Evolutionary conservation across 2,888 invertebrate species (phyloP).

Genomic region (Cartodere bifasciata): DNA sequence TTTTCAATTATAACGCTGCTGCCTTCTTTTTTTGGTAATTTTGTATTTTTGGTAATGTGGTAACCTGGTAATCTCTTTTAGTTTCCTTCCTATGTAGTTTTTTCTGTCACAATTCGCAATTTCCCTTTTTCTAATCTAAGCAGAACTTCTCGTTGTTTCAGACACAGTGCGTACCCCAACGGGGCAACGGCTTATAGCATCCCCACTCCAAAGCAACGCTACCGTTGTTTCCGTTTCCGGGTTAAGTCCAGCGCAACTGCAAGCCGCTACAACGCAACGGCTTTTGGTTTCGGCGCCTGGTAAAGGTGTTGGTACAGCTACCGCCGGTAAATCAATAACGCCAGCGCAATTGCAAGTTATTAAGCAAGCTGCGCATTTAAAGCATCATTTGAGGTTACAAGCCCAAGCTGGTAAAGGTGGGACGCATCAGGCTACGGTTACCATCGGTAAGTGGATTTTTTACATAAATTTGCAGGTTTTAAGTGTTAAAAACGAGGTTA

Average conservation of each 20-base stretch:
- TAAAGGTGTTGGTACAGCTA: slow-evolving; percentile 26
- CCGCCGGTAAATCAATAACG: slow-evolving; percentile 37
- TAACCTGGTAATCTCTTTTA: too few relatives aligned
- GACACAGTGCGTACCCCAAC: slow-evolving; percentile 27
- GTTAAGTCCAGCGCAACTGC: slow-evolving; percentile 30
- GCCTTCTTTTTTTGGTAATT: too few relatives aligned
- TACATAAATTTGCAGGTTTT: neutral
- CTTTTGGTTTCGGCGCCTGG: slow-evolving; percentile 31
- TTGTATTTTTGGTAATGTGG: too few relatives aligned
- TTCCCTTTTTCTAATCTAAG: too few relatives aligned
- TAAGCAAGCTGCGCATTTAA: slow-evolving; percentile 38
- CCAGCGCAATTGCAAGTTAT: slow-evolving; percentile 48
- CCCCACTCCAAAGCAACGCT: slow-evolving; percentile 29
- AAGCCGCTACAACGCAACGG: slow-evolving; percentile 38
- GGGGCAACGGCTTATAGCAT: slow-evolving; percentile 29
- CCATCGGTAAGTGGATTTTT: slow-evolving; percentile 21
- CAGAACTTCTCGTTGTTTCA: slow-evolving; percentile 13
- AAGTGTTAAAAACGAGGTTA: too few relatives aligned
- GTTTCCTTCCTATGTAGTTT: too few relatives aligned
- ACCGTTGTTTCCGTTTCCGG: slow-evolving; percentile 33
- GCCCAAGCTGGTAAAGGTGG: slow-evolving; percentile 18
- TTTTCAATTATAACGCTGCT: too few relatives aligned
- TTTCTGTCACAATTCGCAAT: too few relatives aligned
- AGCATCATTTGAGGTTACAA: slow-evolving; percentile 31
- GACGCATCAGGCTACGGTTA: slow-evolving; percentile 30